Percentiles rank a stretch among this genome's conserved stretches.
Conservation (phyloP, 2,797 vertebrate genomes). For the Sparidentex hasta region DNA sequence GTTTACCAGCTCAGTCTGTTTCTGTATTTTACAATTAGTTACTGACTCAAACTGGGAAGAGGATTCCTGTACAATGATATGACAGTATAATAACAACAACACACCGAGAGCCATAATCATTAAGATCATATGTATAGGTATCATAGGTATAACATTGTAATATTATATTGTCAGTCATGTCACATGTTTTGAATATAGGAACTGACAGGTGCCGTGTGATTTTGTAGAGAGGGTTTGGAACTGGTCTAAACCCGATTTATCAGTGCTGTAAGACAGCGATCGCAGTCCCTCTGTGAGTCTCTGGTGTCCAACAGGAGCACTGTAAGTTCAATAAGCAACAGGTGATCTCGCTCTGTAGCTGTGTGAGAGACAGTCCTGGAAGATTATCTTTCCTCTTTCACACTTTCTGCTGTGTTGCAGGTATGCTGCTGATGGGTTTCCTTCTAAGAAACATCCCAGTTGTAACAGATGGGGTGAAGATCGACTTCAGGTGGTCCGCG, state of each 20-base stretch:
- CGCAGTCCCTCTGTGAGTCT: conserved; percentile 15
- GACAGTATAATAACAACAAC: background rate
- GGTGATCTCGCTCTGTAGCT: background rate
- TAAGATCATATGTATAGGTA: background rate
- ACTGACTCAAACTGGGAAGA: background rate
- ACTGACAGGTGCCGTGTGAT: too few relatives aligned
- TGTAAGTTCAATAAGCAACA: conserved; percentile 37
- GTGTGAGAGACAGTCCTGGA: conserved; percentile 10
- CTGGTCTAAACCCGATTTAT: conserved; percentile 5
- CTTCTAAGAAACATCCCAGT: conserved; percentile 90
- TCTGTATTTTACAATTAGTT: background rate
- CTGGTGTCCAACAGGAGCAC: conserved; percentile 20
- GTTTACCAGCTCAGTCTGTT: background rate
- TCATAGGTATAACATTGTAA: background rate
- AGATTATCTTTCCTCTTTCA: conserved; percentile 45
- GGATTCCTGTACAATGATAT: background rate
- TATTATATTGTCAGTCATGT: background rate
- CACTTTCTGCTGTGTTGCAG: conserved; percentile 77
- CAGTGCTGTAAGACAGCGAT: background rate
- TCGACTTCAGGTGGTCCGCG: conserved; percentile 90
- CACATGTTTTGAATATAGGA: background rate
- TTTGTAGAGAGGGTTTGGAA: background rate
- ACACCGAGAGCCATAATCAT: background rate
- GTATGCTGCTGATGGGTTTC: conserved; percentile 96
- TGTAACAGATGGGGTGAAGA: conserved; percentile 85